These are phyloP conservation scores for Rhorus exstirpatorius DNA, from an alignment of 2,888 invertebrate genomes.

Conservation along the genomic window DNA sequence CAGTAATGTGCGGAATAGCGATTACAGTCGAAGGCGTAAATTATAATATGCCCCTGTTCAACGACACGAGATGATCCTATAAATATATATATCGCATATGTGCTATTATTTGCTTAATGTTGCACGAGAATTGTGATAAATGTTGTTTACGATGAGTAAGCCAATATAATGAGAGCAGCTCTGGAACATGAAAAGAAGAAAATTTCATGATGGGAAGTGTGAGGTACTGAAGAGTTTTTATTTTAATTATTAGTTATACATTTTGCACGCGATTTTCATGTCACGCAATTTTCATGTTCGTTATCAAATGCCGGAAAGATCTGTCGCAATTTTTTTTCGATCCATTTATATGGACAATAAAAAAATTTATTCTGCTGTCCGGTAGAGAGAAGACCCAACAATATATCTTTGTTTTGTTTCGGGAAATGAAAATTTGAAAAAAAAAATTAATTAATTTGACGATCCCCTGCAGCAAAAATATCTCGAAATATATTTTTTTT, in stretches of 20 bases:
- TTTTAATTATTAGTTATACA: neutral
- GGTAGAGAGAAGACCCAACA: no score
- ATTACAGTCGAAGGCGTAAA: conserved; percentile 54
- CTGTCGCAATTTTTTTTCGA: conserved; percentile 29
- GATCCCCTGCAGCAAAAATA: neutral
- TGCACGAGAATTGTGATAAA: conserved; percentile 18
- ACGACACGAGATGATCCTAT: conserved; percentile 5
- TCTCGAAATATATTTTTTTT: neutral
- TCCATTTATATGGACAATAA: conserved; percentile 37
- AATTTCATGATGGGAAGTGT: neutral
- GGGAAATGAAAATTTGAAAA: no score
- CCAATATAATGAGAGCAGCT: conserved; percentile 24
- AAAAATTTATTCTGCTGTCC: neutral
- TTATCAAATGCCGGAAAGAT: conserved; percentile 40
- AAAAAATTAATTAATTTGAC: neutral
- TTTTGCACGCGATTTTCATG: neutral
- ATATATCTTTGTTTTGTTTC: no score
- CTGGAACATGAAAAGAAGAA: conserved; percentile 27
- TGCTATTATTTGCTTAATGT: conserved; percentile 34
- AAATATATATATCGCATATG: neutral
- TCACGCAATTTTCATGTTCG: conserved; percentile 2
- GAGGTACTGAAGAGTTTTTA: neutral
- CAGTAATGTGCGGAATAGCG: conserved; percentile 20
- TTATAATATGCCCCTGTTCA: conserved; percentile 46
- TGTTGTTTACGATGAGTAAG: conserved; percentile 10